Conservation (phyloP, 2,113 vertebrate genomes). For the Pandion haliaetus region DNA sequence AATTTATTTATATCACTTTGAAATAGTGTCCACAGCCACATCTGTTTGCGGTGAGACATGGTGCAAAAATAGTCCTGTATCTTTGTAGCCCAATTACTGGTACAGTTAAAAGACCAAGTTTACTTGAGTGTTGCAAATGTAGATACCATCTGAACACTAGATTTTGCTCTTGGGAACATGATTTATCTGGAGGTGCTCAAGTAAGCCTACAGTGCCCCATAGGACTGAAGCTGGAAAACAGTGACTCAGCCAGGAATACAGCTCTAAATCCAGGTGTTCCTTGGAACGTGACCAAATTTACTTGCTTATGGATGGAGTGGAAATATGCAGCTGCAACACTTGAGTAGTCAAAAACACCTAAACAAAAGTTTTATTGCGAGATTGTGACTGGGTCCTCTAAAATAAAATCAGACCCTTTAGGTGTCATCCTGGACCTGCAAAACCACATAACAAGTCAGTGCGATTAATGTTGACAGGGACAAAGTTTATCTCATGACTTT, state of each 20-base stretch:
- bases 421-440: not conserved
- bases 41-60: not conserved
- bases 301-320: not conserved
- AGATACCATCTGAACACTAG: not conserved
- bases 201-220: not conserved
- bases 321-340: not conserved
- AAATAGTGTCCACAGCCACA: not conserved
- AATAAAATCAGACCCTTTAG: not conserved
- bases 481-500: not conserved
- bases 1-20: not conserved
- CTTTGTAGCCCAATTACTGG: not conserved
- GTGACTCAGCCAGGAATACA: not conserved
- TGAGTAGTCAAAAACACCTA: not conserved
- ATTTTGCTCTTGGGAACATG: not conserved
- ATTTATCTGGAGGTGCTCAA: not conserved
- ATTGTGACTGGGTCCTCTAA: not conserved
- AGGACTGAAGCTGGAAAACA: not conserved
- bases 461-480: not conserved
- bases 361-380: not conserved
- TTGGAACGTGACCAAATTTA: not conserved
- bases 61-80: not conserved
- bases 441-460: not conserved
- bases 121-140: not conserved
- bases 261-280: slow-evolving; percentile 18
- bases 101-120: not conserved